Conservation (phyloP, 2,797 vertebrate genomes). For the Linurgus olivaceus region DNA sequence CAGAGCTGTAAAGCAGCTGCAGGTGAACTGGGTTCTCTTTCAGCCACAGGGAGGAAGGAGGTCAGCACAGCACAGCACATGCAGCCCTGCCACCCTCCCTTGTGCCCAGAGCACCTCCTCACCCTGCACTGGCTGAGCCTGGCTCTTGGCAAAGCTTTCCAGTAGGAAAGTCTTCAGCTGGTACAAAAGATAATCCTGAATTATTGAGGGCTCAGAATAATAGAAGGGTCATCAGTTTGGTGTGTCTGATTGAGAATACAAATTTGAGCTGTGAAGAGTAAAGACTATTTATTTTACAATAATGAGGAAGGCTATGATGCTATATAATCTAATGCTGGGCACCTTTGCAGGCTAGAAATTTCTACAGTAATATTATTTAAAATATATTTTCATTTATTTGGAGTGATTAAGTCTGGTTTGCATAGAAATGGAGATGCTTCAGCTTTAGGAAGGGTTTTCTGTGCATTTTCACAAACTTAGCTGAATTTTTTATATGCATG, state of each 20-base stretch:
- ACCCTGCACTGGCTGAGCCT: background rate
- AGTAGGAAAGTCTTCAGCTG: background rate
- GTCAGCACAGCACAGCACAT: rapidly evolving
- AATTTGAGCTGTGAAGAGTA: background rate
- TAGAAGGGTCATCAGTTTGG: background rate
- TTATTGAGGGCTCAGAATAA: background rate
- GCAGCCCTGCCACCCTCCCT: background rate
- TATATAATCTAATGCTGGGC: background rate
- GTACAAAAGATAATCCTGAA: background rate
- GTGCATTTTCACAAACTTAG: background rate
- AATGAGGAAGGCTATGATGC: background rate
- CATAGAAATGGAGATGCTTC: background rate
- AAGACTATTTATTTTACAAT: background rate
- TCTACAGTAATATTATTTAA: background rate
- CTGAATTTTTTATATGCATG: background rate
- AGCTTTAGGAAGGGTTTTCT: background rate
- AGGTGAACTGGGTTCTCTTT: background rate
- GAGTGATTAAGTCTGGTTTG: background rate
- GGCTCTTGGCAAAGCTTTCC: background rate
- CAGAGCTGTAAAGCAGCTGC: background rate
- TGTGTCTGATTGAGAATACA: background rate
- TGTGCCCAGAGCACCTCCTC: rapidly evolving
- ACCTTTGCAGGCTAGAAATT: background rate
- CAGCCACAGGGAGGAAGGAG: background rate
- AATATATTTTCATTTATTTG: background rate